Conservation (phyloP, 1,140 invertebrate species). For the Drosophila santomea region DNA sequence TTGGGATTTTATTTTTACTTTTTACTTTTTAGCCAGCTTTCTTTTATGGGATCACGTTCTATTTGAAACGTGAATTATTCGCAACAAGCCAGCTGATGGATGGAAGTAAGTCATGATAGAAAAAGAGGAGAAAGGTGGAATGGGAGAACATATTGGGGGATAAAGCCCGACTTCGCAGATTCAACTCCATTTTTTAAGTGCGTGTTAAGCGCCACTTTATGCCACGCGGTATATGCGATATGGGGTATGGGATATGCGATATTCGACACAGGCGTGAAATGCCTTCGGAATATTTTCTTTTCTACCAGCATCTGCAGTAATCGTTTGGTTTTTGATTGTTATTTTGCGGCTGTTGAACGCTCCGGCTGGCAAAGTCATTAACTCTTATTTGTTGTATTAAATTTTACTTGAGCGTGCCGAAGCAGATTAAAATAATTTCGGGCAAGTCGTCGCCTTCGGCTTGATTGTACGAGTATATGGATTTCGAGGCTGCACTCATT, state of each 20-base stretch:
- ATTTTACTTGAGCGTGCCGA: constrained; percentile 46
- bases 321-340: constrained; percentile 17
- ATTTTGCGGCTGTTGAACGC: constrained; percentile 40
- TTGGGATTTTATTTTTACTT: constrained; percentile 28
- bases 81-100: constrained; percentile 54
- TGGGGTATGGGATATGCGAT: constrained; percentile 28
- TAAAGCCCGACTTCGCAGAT: constrained; percentile 46
- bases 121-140: constrained; percentile 13
- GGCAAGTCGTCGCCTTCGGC: constrained; percentile 31
- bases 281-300: constrained; percentile 29
- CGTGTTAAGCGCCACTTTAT: constrained; percentile 78
- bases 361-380: constrained; percentile 49
- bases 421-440: constrained; percentile 49
- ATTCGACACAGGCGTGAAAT: constrained; percentile 55
- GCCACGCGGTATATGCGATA: constrained; percentile 27
- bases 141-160: neutral
- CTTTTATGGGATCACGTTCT: constrained; percentile 78
- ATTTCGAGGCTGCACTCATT: constrained; percentile 38
- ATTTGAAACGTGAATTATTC: constrained; percentile 75
- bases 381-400: constrained; percentile 47
- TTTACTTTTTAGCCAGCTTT: constrained; percentile 25
- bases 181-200: constrained; percentile 67
- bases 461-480: constrained; percentile 34
- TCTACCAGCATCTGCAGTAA: constrained; percentile 30
- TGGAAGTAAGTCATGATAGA: constrained; percentile 56